Conservation (phyloP, 2,113 vertebrate genomes). For the Donacobius atricapilla region DNA sequence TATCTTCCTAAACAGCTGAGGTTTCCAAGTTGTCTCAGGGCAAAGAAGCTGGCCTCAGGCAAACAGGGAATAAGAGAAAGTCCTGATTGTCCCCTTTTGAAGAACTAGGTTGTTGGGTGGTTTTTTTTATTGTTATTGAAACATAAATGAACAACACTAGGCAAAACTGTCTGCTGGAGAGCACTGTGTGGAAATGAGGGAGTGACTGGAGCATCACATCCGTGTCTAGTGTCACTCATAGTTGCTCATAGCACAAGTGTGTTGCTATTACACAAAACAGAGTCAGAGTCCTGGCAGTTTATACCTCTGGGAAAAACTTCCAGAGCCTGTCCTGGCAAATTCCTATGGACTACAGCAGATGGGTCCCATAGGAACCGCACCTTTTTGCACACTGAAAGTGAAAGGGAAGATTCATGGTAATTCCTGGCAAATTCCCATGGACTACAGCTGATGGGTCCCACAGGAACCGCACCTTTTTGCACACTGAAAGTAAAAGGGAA, state of each 20-base stretch:
- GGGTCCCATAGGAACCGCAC: background rate
- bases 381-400: background rate
- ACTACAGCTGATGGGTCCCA: background rate
- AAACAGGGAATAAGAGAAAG: background rate
- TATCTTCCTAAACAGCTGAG: background rate
- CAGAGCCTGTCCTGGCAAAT: background rate
- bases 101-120: rapidly evolving
- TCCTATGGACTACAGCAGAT: background rate
- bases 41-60: background rate
- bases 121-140: background rate
- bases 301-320: background rate
- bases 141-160: background rate
- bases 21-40: background rate
- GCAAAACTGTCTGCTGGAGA: background rate
- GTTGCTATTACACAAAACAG: background rate
- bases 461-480: background rate
- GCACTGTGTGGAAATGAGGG: background rate
- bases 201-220: background rate
- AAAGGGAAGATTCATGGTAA: background rate
- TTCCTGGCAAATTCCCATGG: background rate
- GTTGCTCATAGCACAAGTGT: background rate
- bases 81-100: background rate
- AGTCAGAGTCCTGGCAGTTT: background rate
- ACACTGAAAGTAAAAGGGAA: background rate
- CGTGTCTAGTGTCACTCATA: background rate